A percentile compares a stretch with the other conserved stretches of the same genome.
Evolutionary conservation across 1,140 invertebrate genomes (phyloP).

Genomic region (Apocrypta bakeri): DNA sequence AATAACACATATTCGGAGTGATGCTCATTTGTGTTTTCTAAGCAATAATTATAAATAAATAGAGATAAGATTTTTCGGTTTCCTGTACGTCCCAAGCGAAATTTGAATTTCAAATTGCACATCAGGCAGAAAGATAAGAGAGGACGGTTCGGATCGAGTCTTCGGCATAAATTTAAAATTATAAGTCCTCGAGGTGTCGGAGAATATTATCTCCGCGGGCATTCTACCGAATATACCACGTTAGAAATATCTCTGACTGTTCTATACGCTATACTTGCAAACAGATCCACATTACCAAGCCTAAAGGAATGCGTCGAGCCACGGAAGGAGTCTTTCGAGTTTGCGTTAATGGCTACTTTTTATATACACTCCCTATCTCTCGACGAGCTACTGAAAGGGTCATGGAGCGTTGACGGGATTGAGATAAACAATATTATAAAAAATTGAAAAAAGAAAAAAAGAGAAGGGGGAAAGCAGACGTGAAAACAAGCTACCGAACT

Average conservation of each 20-base stretch:
- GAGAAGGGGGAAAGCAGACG: not conserved
- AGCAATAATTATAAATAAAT: too few species aligned
- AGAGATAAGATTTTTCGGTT: not conserved
- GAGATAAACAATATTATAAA: too few species aligned
- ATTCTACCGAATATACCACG: constrained; percentile 2
- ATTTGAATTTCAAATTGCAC: not conserved
- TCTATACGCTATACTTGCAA: too few species aligned
- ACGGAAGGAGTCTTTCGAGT: constrained; percentile 39
- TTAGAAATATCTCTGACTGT: not conserved
- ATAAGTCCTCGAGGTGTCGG: not conserved
- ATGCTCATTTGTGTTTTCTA: too few species aligned
- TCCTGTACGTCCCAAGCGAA: not conserved
- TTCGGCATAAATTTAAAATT: constrained; percentile 3
- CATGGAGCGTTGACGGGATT: not conserved
- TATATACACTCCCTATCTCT: constrained; percentile 22
- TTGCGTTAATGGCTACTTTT: constrained; percentile 41
- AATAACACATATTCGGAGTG: too few species aligned
- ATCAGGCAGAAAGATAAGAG: not conserved
- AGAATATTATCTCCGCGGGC: not conserved
- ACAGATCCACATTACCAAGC: constrained; percentile 9
- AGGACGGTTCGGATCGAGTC: not conserved
- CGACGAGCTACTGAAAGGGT: constrained; percentile 48
- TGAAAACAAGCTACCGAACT: constrained; percentile 53
- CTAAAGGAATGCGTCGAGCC: constrained; percentile 19
- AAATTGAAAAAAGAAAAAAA: too few species aligned